Base-by-base conservation (phyloP, 2,888 invertebrate genomes). In the Cheiracanthium punctorium region DNA sequence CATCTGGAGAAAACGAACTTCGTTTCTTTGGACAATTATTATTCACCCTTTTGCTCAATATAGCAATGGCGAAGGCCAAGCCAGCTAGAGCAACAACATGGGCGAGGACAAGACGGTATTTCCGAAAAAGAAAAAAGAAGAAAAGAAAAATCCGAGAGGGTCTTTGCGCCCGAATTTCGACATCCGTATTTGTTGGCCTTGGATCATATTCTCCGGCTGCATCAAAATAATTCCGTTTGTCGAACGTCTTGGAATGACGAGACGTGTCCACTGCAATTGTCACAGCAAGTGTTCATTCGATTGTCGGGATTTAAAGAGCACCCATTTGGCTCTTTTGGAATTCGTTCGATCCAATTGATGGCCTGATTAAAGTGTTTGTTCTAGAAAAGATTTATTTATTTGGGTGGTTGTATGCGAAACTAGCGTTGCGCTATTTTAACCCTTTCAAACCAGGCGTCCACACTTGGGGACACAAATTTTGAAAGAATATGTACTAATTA, bases 141-240 rank as follows among this genome's bases (percentile, higher is more conserved):
- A n/a, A n/a, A n/a, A n/a, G n/a, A n/a, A n/a, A n/a, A n/a, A n/a
- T n/a, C n/a, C n/a, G n/a, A 12, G 58, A 58, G 58, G 58, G 58
- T 58, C 58, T 58, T 58, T 58, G 58, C 12, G 58, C 58, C 24
- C 12, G 24, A 58, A 58, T 58, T 58, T 58, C 58, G 24, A 58
- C 58, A 58, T 58, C 58, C 58, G 58, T 17, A 24, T 58, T 58
- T 7, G 24, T 1, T 24, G 24, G 24, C 58, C 58, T 58, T 58
- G 58, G 58, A n/a, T 24, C 20, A 24, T 24, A 24, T 58, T 58
- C 12, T 24, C 12, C 20, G 8, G 12, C 48, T 17, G 48, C 58
- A 58, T 58, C 24, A 1, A n/a, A 24, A 58, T 12, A 58, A 20
- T 58, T 58, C 20, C 24, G 24, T 58, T 58, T 58, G 4, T 7